These are phyloP conservation scores for Parotia lawesii DNA, from an alignment of 2,113 vertebrate species.

Conservation along the genomic window DNA sequence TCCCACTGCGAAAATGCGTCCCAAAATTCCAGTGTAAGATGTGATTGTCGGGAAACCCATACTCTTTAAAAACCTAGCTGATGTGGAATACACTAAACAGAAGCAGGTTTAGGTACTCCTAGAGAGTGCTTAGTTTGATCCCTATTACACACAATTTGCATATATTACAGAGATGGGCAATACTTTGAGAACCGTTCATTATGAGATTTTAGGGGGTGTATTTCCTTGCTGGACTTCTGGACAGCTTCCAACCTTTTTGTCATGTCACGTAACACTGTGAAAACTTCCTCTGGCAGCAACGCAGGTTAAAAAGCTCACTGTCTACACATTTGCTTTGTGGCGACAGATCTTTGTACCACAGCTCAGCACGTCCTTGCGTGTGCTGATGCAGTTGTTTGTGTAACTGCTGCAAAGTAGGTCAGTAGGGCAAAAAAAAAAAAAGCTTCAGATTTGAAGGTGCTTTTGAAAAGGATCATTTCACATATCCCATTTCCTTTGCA, in stretches of 20 bases:
- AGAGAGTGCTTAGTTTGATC: background rate
- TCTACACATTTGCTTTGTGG: background rate
- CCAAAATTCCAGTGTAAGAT: background rate
- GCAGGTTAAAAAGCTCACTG: background rate
- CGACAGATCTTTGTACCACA: background rate
- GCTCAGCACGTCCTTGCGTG: background rate
- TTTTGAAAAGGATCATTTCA: background rate
- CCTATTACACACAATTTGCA: background rate
- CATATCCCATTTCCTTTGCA: background rate
- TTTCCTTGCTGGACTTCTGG: background rate
- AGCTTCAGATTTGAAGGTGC: background rate
- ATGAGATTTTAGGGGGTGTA: background rate
- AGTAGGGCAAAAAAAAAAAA: background rate
- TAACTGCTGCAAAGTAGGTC: constrained; percentile 50
- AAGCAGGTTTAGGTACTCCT: background rate
- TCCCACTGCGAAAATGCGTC: background rate
- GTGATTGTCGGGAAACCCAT: background rate
- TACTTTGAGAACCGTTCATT: background rate
- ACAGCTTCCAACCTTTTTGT: background rate
- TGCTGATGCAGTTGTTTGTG: constrained; percentile 48
- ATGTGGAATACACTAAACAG: background rate
- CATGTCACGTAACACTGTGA: background rate
- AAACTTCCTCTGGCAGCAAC: background rate
- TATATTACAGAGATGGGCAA: background rate
- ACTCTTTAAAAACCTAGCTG: background rate